These are phyloP conservation scores for Pygoscelis antarcticus DNA, from an alignment of 2,113 vertebrate genomes.

Conservation along the genomic window DNA sequence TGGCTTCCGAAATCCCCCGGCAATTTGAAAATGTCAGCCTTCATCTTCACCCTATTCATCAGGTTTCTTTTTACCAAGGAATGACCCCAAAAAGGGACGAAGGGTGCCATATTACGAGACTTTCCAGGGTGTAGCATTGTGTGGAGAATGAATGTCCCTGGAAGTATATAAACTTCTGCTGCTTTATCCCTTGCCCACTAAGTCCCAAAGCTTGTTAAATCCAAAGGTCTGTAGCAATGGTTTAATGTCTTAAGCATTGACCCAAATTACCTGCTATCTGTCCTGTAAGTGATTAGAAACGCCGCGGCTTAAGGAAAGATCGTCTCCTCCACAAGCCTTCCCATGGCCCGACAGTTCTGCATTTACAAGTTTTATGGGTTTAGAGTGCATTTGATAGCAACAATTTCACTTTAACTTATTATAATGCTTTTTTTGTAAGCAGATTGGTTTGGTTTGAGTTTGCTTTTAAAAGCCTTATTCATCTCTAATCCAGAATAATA, in stretches of 20 bases:
- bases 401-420: conserved; percentile 14
- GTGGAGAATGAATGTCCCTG: not conserved
- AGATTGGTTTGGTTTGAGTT: conserved; percentile 28
- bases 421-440: conserved; percentile 29
- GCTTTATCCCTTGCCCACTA: not conserved
- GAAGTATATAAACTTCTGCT: not conserved
- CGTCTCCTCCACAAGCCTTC: not conserved
- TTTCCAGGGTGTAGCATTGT: not conserved
- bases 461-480: conserved; percentile 53
- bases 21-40: not conserved
- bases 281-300: not conserved
- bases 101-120: rapidly evolving
- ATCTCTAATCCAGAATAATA: conserved; percentile 66
- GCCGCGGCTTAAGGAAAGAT: not conserved
- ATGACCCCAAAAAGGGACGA: not conserved
- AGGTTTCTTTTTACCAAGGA: not conserved
- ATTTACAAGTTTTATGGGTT: not conserved
- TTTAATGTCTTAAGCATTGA: not conserved
- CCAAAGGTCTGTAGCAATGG: not conserved
- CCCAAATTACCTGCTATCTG: not conserved
- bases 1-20: not conserved
- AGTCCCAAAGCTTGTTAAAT: conserved; percentile 31
- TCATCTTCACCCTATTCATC: not conserved
- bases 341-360: rapidly evolving
- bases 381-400: not conserved